Evolutionary conservation across 2,888 invertebrate species (phyloP), one percentile per base, ranked within the genome.

Genomic region (Zygothrica quintamaculata): DNA sequence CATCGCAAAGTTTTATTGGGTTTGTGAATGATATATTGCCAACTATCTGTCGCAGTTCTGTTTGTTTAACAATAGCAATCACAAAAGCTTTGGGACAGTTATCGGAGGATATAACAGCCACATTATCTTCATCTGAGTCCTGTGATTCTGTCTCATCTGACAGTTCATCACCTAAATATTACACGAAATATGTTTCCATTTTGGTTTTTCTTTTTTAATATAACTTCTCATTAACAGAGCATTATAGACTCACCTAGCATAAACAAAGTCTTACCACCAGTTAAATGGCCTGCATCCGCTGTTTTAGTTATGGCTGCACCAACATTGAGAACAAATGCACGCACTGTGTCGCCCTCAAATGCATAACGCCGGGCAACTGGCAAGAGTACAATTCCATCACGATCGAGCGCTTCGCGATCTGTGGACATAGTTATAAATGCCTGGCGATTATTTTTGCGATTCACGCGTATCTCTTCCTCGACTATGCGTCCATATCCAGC

Each of bases 301-400:
- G 61, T 11, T 9, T 56, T 59, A 22, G 6, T 25, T 0, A 46
- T 44, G 1, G 53, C 50, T 1, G 67, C 53, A 6, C 62, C 50
- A 1, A 18, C 33, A 44, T 81, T 76, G 1, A 90, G 59, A 0
- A 94, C 85, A 86, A 93, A 92, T 0, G 94, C 93, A 11, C 94
- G 93, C 7, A 98, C 97, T 71, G 94, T 90, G 90, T 98, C 98
- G 0, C 96, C 96, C 78, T 98, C 96, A 66, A 98, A 92, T 11
- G 97, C 96, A 75, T 96, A 92, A 78, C 97, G 97, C 65, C 97
- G 92, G 73, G 95, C 94, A 58, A 92, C 92, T 7, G 95, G 88
- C 3, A 95, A 93, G 56, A 93, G 92, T 59, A 98, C 94, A 40
- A 95, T 92, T 68, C 96, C 93, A 91, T 98, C 98, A 66, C 92